phyloP scores from a whole-genome alignment of 2,888 invertebrate species.

The Mimumesa dahlbomi region DNA sequence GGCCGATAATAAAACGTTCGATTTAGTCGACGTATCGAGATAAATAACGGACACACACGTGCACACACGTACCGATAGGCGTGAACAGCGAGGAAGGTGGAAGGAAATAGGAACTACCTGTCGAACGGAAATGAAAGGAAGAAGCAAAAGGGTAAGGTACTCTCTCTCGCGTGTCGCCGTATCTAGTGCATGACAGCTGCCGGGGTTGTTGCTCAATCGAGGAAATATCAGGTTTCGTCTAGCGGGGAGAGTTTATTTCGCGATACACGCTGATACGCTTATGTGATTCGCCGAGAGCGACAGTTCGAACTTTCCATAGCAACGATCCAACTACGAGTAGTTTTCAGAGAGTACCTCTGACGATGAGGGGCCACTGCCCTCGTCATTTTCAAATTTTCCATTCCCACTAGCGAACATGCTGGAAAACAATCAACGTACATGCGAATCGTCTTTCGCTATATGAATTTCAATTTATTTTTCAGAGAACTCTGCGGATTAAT shows the following conservation, averaged over 20 bases:
- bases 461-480: too few species aligned
- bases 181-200: slow-evolving; percentile 73
- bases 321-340: not conserved
- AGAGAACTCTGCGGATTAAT: too few species aligned
- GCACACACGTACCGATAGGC: not conserved
- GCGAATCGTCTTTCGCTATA: too few species aligned
- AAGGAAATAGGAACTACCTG: slow-evolving; percentile 37
- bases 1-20: not conserved
- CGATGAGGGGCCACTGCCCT: too few species aligned
- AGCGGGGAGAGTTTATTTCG: slow-evolving; percentile 43
- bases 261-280: slow-evolving; percentile 45
- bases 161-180: slow-evolving; percentile 47
- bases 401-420: too few species aligned
- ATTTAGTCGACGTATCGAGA: not conserved
- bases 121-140: slow-evolving; percentile 66
- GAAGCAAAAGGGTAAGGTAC: slow-evolving; percentile 40
- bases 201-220: slow-evolving; percentile 74
- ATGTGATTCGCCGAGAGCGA: slow-evolving; percentile 43
- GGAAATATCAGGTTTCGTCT: slow-evolving; percentile 75
- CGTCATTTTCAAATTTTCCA: too few species aligned
- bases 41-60: too few species aligned
- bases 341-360: too few species aligned
- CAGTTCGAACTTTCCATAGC: slow-evolving; percentile 45
- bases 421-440: too few species aligned
- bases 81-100: not conserved